These are phyloP conservation scores for Crotalus horridus DNA, from an alignment of 2,113 vertebrate genomes.

Conservation along the genomic window DNA sequence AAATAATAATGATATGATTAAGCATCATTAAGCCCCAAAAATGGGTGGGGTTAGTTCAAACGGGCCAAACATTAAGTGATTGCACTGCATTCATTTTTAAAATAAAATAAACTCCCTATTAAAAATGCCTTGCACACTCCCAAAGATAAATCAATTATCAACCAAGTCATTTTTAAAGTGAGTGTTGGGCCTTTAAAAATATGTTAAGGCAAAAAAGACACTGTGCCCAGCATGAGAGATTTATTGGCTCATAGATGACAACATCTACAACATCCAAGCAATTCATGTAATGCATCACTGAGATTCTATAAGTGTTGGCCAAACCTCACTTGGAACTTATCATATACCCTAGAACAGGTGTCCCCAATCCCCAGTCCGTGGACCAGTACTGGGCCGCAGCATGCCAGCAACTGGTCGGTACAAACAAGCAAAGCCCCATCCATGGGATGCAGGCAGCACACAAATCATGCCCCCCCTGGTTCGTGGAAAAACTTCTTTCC, in stretches of 20 bases:
- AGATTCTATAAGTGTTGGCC: neutral
- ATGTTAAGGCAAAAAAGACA: neutral
- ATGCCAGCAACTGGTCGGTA: too few species aligned
- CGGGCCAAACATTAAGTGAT: slow-evolving; percentile 61
- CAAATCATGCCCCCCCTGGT: too few species aligned
- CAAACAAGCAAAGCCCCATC: too few species aligned
- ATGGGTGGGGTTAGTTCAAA: slow-evolving; percentile 50
- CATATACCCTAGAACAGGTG: neutral
- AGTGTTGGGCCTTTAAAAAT: neutral
- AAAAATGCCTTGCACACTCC: slow-evolving; percentile 40
- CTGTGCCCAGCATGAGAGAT: neutral
- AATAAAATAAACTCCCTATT: slow-evolving; percentile 40
- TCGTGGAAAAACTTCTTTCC: too few species aligned
- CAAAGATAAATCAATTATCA: neutral
- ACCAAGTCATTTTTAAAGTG: neutral
- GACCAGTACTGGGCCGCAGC: too few species aligned
- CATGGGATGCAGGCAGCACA: too few species aligned
- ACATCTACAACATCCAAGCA: neutral
- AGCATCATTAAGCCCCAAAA: slow-evolving; percentile 64
- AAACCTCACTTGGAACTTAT: neutral
- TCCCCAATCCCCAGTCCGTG: too few species aligned
- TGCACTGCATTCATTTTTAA: slow-evolving; percentile 42
- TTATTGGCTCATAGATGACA: neutral
- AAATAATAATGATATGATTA: slow-evolving; percentile 61
- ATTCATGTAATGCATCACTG: neutral